A percentile compares a stretch with the other conserved stretches of the same genome.
phyloP scores from a whole-genome alignment of 2,797 vertebrate species.

The Lophotriccus pileatus region DNA sequence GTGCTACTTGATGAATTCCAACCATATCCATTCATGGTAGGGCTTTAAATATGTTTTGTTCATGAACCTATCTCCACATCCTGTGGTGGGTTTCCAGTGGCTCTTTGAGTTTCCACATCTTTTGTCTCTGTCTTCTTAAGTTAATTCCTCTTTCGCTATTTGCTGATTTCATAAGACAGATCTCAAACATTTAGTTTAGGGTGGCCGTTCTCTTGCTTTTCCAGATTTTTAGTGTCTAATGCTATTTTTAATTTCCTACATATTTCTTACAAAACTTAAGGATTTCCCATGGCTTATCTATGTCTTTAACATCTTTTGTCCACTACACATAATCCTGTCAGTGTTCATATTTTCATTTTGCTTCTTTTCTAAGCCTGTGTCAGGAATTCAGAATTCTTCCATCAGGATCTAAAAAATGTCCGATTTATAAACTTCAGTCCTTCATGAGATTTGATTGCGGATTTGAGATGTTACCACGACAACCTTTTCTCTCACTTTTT shows the following conservation, averaged over 20 bases:
- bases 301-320: not conserved
- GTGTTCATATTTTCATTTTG: not conserved
- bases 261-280: not conserved
- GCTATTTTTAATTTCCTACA: not conserved
- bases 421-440: not conserved
- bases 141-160: not conserved
- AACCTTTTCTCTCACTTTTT: not conserved
- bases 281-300: not conserved
- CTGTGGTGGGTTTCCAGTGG: not conserved
- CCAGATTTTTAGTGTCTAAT: not conserved
- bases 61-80: not conserved
- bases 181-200: not conserved
- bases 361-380: not conserved
- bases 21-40: not conserved
- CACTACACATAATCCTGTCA: not conserved
- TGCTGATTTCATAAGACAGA: not conserved
- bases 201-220: not conserved
- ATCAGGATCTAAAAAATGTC: not conserved
- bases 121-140: not conserved
- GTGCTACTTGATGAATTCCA: not conserved
- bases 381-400: not conserved
- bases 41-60: not conserved
- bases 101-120: not conserved
- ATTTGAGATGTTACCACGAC: not conserved
- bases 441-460: not conserved